Evolutionary conservation across 2,113 vertebrate genomes (phyloP), one percentile per base, ranked within the genome.

Genomic region (Chaetodon trifascialis): DNA sequence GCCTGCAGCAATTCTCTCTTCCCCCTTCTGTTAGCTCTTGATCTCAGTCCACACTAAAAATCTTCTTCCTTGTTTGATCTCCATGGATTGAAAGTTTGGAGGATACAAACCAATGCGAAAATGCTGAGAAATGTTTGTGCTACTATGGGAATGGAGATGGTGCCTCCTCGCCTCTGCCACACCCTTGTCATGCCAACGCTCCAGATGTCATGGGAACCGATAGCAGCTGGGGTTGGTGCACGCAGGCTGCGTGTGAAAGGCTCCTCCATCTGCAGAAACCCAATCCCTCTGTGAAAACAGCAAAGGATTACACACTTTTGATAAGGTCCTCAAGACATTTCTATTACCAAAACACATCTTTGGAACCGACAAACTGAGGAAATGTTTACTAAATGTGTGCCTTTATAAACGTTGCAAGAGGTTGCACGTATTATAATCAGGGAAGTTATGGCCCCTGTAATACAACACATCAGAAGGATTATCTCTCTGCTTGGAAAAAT

Each of bases 201-300:
- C 91, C 95, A 95, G 94, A 95, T 94, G 94, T 94, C 93, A 94
- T 93, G 94, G 92, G 91, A 95, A 94, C 93, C 85, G 74, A 86
- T 88, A 94, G 95, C 95, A 96, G 95, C 95, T 96, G 95, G 89
- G 85, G 82, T 89, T 81, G 83, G 88, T 91, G 91, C 80, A 73
- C 73, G 72, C 65, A 68, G 91, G 82, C 90, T 88, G 85, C 82
- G 93, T 94, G 95, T 93, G 93, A 93, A 93, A 90, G 65, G 69
- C 80, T 42, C 82, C 87, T 91, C 92, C 90, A 94, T 92, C 83
- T 92, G 93, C 85, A 67, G 95, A 95, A 95, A 95, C 93, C 30
- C 81, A 84, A 95, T 95, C 92, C 91, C 91, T 95, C 95, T 95
- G 95, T 95, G 95, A 96, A 96, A 94, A 80, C 91, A 83, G 86